Base-by-base conservation (phyloP, 2,888 invertebrate species). In the Troides helena region DNA sequence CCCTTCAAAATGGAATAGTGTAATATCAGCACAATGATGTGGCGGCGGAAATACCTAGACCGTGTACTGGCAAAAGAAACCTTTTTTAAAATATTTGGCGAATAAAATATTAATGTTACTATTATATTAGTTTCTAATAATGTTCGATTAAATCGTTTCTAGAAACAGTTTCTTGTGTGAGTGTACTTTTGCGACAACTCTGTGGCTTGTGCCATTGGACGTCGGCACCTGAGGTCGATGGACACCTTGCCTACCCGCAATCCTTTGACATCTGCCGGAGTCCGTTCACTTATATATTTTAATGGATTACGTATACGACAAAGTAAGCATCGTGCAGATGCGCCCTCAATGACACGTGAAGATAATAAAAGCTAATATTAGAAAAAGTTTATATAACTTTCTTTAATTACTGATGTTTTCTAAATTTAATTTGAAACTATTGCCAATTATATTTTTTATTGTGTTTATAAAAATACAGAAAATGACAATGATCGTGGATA, bases 241-340 rank as follows among this genome's bases (percentile, higher is more conserved):
- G 39, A 87, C 91, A 92, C 90, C 90, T 91, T 90, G 90, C 86
- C 80, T 75, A 74, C 77, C 78, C 80, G 78, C 86, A 85, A 88
- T 86, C 85, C 85, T 81, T 83, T 82, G 82, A 85, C 91, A 91
- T 88, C 91, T 90, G 92, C 86, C 81, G 76, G 70, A 62, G 70
- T 70, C 30, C 70, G 70, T 67, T 67, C 70, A 62, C 66, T 67
- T 64, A 67, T 67, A 67, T 65, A 70, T 63, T 70, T 69, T 69
- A 69, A 69, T 70, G 63, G 53, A 67, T 67, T 62, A 65, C 61
- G 61, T 66, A 66, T 70, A 70, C 50, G 63, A 50, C 63, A 46
- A 56, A 36, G 63, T 60, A 59, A 53, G 58, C 46, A 17, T 59
- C 63, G 64, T 64, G 59, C 66, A 70, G 70, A 70, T 70, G 70